Evolutionary conservation across 2,797 vertebrate species (phyloP).

Genomic region (Chaetophractus vellerosus): DNA sequence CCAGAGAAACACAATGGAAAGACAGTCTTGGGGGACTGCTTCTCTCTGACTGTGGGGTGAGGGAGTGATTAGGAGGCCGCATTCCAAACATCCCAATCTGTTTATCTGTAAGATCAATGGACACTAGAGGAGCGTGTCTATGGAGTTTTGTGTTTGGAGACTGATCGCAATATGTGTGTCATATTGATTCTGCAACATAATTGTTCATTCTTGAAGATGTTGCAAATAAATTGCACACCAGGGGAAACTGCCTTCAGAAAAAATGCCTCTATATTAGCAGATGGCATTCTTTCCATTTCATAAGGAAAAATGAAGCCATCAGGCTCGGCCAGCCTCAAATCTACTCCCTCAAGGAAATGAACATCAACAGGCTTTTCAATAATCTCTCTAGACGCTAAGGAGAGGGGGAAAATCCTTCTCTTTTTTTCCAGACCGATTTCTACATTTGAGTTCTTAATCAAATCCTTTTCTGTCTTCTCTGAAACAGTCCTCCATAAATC

Average conservation of each 20-base stretch:
- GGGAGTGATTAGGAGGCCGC: neutral
- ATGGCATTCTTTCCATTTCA: constrained; percentile 1
- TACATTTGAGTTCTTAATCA: neutral
- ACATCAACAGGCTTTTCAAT: neutral
- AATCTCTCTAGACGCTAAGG: neutral
- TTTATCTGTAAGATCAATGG: constrained; percentile 22
- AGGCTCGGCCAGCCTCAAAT: neutral
- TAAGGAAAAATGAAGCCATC: constrained; percentile 58
- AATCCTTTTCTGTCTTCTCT: neutral
- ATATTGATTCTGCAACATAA: constrained; percentile 53
- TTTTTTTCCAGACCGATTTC: neutral
- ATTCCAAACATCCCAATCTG: constrained; percentile 35
- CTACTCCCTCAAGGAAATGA: constrained; percentile 16
- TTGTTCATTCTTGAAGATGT: constrained; percentile 45
- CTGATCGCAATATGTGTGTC: constrained; percentile 55
- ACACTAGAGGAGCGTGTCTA: neutral
- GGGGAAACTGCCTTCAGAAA: constrained; percentile 53
- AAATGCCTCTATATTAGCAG: constrained; percentile 47
- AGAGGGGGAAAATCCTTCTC: neutral
- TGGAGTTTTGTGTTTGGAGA: constrained; percentile 53
- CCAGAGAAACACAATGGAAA: neutral
- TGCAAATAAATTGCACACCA: constrained; percentile 56
- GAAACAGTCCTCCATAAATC: neutral
- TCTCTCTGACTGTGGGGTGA: neutral
- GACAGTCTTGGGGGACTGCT: neutral